phyloP scores from a whole-genome alignment of 2,888 invertebrate genomes.

The Pristionchus entomophagus region DNA sequence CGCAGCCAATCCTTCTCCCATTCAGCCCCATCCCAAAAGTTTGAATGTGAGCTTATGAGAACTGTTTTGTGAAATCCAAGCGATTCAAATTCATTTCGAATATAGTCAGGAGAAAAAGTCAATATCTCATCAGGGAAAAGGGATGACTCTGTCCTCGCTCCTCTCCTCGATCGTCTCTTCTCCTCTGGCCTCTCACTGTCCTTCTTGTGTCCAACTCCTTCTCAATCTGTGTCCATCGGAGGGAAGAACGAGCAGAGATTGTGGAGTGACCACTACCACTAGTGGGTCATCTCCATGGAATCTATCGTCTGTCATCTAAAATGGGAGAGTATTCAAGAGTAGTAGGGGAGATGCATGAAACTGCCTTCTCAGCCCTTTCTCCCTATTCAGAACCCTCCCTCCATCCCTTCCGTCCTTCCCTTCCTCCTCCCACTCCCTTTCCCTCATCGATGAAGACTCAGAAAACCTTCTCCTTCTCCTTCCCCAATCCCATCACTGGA shows the following conservation, averaged over 20 bases:
- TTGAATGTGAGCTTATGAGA: not conserved
- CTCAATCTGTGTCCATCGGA: conserved; percentile 7
- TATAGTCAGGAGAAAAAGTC: not conserved
- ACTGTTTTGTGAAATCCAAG: no score
- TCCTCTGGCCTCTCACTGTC: conserved; percentile 33
- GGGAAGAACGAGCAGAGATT: not conserved
- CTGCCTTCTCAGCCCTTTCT: no score
- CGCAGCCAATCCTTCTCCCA: not conserved
- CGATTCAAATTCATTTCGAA: no score
- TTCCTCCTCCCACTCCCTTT: not conserved
- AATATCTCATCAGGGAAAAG: not conserved
- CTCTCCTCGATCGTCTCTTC: conserved; percentile 28
- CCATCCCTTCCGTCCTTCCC: not conserved
- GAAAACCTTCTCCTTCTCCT: not conserved
- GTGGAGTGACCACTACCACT: not conserved
- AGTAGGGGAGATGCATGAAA: no score
- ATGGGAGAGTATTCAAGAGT: no score
- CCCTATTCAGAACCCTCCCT: no score
- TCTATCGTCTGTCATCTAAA: no score
- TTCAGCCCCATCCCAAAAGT: not conserved
- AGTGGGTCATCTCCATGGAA: not conserved
- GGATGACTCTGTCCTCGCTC: not conserved
- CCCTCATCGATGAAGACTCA: not conserved
- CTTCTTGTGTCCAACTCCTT: conserved; percentile 10
- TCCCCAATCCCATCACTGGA: conserved; percentile 36